Evolutionary conservation across 2,113 vertebrate species (phyloP).

Genomic region (Noctilio leporinus): DNA sequence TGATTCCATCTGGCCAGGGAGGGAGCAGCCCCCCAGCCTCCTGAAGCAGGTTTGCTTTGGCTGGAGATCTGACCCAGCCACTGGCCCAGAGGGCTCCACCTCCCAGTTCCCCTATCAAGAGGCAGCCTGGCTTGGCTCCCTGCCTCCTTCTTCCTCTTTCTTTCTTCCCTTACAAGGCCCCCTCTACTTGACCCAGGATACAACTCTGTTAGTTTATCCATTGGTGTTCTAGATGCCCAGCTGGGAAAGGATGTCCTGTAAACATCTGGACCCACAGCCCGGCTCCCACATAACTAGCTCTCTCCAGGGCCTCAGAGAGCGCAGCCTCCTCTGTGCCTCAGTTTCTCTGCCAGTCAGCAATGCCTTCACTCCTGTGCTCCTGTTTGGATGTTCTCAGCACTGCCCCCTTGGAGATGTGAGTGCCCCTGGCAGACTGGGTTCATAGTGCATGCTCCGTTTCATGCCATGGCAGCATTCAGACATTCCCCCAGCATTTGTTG

Average conservation of each 20-base stretch:
- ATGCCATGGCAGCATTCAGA: neutral
- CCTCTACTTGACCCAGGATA: neutral
- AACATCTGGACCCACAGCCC: neutral
- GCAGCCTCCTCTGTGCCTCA: neutral
- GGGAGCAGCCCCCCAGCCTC: constrained; percentile 20
- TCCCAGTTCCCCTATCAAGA: constrained; percentile 41
- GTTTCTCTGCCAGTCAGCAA: neutral
- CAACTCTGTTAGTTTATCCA: neutral
- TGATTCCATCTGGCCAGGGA: constrained; percentile 66
- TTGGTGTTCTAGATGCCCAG: neutral
- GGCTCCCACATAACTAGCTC: neutral
- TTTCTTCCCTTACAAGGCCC: neutral
- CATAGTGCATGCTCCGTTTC: neutral
- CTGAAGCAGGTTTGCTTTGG: constrained; percentile 71
- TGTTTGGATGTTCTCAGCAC: neutral
- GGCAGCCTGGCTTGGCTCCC: neutral
- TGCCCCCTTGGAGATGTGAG: neutral
- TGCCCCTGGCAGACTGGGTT: neutral
- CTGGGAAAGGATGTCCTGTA: neutral
- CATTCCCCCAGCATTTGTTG: neutral
- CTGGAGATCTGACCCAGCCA: constrained; percentile 63
- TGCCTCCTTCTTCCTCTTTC: neutral
- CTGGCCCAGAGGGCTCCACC: constrained; percentile 42
- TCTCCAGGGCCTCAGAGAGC: neutral
- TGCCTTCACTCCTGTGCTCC: neutral